Conservation (phyloP, 2,888 invertebrate species). For the Metellina segmentata region DNA sequence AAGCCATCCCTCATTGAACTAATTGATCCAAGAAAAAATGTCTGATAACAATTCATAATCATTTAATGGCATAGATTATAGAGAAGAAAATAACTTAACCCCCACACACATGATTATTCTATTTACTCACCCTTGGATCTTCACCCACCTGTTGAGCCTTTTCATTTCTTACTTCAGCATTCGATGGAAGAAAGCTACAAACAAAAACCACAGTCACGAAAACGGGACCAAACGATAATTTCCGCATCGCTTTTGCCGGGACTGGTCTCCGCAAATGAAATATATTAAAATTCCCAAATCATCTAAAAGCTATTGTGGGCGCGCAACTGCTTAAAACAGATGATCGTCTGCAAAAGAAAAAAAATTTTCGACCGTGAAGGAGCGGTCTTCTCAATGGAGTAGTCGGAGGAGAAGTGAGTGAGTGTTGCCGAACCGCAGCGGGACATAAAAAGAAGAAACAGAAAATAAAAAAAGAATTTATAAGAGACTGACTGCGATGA, state of each 20-base stretch:
- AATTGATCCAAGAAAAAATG: neutral
- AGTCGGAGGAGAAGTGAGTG: constrained; percentile 67
- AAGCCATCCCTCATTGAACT: neutral
- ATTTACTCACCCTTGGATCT: constrained; percentile 4
- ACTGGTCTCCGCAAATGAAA: neutral
- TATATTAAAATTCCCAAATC: neutral
- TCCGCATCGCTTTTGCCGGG: constrained; percentile 13
- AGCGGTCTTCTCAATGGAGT: constrained; percentile 52
- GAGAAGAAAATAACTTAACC: neutral
- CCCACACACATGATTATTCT: neutral
- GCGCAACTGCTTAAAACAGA: neutral
- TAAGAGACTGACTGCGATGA: constrained; percentile 39
- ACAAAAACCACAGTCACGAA: constrained; percentile 14
- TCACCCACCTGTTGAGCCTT: constrained; percentile 61
- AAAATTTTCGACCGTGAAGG: constrained; percentile 38
- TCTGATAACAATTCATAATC: neutral
- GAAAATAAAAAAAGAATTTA: constrained; percentile 36
- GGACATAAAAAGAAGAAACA: constrained; percentile 32
- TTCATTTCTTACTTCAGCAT: constrained; percentile 10
- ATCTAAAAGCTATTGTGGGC: constrained; percentile 24
- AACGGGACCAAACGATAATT: neutral
- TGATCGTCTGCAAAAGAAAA: constrained; percentile 31
- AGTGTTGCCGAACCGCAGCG: constrained; percentile 58
- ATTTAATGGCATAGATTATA: neutral
- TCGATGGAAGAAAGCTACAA: neutral